phyloP scores from a whole-genome alignment of 2,113 vertebrate species.

The Albula goreensis region DNA sequence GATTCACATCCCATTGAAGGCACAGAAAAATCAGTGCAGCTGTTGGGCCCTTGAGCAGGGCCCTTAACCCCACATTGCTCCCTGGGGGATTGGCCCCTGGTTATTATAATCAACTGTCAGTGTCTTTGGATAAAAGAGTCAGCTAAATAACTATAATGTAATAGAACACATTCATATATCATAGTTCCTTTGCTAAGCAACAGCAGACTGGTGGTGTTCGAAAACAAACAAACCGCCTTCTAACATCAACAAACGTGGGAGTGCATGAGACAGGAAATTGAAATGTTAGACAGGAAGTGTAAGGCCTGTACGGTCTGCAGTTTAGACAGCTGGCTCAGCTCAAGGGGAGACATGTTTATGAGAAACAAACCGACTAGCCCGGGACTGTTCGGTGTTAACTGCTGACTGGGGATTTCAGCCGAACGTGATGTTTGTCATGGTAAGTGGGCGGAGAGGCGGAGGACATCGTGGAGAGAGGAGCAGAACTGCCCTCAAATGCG shows the following conservation, averaged over 20 bases:
- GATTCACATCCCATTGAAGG: too few species aligned
- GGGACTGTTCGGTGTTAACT: background rate
- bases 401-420: background rate
- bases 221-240: background rate
- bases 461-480: background rate
- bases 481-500: background rate
- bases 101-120: too few species aligned
- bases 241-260: background rate
- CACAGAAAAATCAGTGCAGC: too few species aligned
- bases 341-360: background rate
- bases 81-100: too few species aligned
- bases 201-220: background rate
- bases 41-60: too few species aligned
- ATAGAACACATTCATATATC: background rate
- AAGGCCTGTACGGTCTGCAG: background rate
- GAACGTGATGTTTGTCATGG: background rate
- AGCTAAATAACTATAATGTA: too few species aligned
- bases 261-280: conserved; percentile 6
- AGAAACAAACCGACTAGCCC: background rate
- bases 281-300: conserved; percentile 4
- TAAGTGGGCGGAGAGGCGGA: background rate
- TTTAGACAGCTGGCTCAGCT: background rate
- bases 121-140: too few species aligned
- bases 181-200: background rate
- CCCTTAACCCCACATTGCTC: too few species aligned